Conservation (phyloP, 2,888 invertebrate species). For the Stenodema calcarata region DNA sequence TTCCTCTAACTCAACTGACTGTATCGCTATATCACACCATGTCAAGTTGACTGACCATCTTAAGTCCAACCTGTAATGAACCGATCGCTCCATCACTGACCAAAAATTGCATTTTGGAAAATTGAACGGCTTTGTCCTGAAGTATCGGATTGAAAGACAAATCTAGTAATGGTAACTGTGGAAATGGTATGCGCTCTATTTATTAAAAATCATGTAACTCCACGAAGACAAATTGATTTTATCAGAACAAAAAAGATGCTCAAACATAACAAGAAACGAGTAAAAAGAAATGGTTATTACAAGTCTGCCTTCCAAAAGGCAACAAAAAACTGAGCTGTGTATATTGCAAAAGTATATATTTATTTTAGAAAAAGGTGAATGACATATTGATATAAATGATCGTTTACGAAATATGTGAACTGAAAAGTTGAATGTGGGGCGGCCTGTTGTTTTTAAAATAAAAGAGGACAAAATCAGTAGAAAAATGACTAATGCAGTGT, state of each 20-base stretch:
- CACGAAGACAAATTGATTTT: not conserved
- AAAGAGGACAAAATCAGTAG: too few relatives aligned
- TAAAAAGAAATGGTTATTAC: not conserved
- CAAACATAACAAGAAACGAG: not conserved
- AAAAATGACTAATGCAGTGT: not conserved
- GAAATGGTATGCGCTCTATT: not conserved
- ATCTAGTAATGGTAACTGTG: not conserved
- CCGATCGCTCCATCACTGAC: too few relatives aligned
- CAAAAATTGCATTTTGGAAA: not conserved
- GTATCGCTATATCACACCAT: too few relatives aligned
- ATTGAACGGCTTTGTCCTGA: not conserved
- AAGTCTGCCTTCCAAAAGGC: not conserved
- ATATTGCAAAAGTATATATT: conserved; percentile 6
- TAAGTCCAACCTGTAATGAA: too few relatives aligned
- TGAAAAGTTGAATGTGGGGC: not conserved
- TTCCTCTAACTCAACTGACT: too few relatives aligned
- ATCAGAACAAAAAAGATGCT: not conserved
- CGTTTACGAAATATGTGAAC: not conserved
- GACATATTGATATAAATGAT: not conserved
- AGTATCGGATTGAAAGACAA: not conserved
- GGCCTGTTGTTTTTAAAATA: not conserved
- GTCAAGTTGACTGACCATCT: too few relatives aligned
- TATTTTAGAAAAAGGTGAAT: not conserved
- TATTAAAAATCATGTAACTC: not conserved
- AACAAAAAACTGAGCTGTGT: conserved; percentile 1